A percentile compares a stretch with the other conserved stretches of the same genome.
Evolutionary conservation across 2,888 invertebrate species (phyloP).

Genomic region (Zelleria hepariella): DNA sequence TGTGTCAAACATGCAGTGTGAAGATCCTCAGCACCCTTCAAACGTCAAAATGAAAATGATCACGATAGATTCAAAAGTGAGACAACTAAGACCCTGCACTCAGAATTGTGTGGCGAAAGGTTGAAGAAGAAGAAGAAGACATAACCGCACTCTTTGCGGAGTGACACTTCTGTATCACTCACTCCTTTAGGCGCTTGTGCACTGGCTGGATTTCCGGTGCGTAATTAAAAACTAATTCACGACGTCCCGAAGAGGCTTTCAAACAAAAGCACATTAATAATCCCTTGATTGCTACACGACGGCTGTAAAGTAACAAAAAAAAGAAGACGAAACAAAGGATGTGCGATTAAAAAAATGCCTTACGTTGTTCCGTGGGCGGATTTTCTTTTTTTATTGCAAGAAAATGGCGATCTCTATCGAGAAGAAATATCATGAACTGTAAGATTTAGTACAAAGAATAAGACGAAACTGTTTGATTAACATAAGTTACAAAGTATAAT

Average conservation of each 20-base stretch:
- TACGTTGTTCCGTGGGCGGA: not conserved
- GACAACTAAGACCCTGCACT: no score
- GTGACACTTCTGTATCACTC: not conserved
- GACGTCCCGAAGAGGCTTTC: slow-evolving; percentile 5
- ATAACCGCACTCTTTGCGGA: not conserved
- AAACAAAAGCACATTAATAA: slow-evolving; percentile 63
- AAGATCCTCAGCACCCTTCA: no score
- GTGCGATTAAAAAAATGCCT: not conserved
- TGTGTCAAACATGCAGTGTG: no score
- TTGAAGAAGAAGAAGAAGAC: no score
- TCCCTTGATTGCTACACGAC: slow-evolving; percentile 39
- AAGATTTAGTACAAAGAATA: no score
- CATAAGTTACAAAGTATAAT: no score
- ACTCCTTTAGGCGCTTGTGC: not conserved
- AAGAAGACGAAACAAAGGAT: not conserved
- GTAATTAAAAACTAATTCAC: slow-evolving; percentile 5
- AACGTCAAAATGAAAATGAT: no score
- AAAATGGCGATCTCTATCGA: no score
- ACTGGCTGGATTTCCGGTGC: slow-evolving; percentile 36
- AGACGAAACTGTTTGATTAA: no score
- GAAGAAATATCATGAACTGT: no score
- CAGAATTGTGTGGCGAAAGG: no score
- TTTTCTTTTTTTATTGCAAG: not conserved
- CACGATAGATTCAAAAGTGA: no score
- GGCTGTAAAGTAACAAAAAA: not conserved